Conservation (phyloP, 2,888 invertebrate species). For the Brachylomia viminalis region DNA sequence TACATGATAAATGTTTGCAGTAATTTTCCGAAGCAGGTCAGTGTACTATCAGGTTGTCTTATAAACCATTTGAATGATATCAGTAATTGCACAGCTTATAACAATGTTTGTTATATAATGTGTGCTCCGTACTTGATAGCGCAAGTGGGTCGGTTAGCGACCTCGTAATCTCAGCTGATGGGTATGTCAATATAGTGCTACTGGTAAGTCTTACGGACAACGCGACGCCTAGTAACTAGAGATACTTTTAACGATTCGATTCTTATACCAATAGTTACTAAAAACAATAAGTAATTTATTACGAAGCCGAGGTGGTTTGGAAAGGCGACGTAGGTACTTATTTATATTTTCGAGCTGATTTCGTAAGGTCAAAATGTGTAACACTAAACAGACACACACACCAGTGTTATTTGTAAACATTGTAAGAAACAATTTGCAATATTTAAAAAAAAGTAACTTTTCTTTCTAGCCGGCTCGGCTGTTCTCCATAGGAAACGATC, state of each 20-base stretch:
- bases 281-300: too few species aligned
- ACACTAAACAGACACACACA: too few species aligned
- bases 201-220: not conserved
- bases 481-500: too few species aligned
- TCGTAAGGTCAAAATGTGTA: too few species aligned
- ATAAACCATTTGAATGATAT: constrained; percentile 61
- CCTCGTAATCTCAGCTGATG: constrained; percentile 75
- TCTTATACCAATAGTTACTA: too few species aligned
- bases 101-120: constrained; percentile 45
- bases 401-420: too few species aligned
- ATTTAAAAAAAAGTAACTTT: too few species aligned
- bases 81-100: constrained; percentile 46
- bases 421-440: too few species aligned
- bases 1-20: constrained; percentile 35
- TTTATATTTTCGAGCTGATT: too few species aligned
- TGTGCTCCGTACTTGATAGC: constrained; percentile 54
- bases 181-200: constrained; percentile 65
- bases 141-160: constrained; percentile 72
- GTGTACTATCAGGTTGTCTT: constrained; percentile 57
- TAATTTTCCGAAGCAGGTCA: constrained; percentile 62
- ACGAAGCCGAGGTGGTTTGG: too few species aligned
- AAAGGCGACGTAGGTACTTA: too few species aligned
- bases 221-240: not conserved
- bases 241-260: not conserved
- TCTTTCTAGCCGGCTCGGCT: too few species aligned